Conservation (phyloP, 2,797 vertebrate species). For the Argentina silus region DNA sequence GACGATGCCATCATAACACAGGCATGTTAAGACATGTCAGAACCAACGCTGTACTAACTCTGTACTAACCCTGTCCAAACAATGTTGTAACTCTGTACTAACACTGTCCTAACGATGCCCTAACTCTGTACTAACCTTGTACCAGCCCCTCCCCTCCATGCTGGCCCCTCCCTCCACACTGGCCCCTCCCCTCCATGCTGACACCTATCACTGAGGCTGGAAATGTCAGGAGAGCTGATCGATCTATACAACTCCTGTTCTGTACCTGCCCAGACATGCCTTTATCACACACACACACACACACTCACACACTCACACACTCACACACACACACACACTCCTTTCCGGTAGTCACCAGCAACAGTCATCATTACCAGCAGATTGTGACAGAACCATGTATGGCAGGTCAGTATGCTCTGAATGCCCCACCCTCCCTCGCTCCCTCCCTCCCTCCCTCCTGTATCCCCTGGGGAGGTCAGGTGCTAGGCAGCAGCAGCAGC, state of each 20-base stretch:
- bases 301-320: conserved; percentile 5
- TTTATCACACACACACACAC: conserved; percentile 10
- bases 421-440: background rate
- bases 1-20: too few species aligned
- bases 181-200: background rate
- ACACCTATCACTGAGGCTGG: background rate
- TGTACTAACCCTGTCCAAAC: too few species aligned
- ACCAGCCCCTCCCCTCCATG: too few species aligned
- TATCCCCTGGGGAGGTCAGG: conserved; percentile 57
- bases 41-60: too few species aligned
- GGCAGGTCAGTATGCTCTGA: conserved; percentile 51
- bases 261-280: conserved; percentile 45
- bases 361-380: background rate
- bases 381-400: conserved; percentile 38
- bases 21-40: too few species aligned
- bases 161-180: background rate
- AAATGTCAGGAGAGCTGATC: background rate
- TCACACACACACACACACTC: background rate
- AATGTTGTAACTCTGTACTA: too few species aligned
- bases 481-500: conserved; percentile 42
- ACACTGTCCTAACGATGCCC: too few species aligned
- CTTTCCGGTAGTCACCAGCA: conserved; percentile 4
- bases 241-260: conserved; percentile 7
- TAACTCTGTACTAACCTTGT: too few species aligned
- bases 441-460: conserved; percentile 41